These are phyloP conservation scores for Drosophila athabasca DNA, from an alignment of 1,140 invertebrate genomes.

Conservation along the genomic window DNA sequence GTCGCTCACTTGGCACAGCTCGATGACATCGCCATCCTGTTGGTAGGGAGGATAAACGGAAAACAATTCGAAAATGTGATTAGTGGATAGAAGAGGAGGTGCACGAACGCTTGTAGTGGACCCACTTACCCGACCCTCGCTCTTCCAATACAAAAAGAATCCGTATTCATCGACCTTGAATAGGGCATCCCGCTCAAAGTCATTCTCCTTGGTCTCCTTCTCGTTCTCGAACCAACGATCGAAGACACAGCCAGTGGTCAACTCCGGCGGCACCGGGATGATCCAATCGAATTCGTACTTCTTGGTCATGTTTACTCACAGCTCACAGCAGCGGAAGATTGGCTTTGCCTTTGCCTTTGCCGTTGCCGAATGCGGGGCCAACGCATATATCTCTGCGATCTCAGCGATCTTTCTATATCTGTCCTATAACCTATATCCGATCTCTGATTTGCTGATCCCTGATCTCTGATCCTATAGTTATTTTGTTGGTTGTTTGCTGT, in stretches of 20 bases:
- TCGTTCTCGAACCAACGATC: constrained; percentile 99
- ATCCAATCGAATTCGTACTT: constrained; percentile 99
- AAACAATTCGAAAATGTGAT: neutral
- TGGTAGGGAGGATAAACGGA: constrained; percentile 33
- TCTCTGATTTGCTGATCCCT: no score
- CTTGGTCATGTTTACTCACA: constrained; percentile 92
- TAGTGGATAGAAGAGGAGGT: neutral
- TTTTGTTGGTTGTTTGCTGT: no score
- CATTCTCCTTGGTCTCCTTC: constrained; percentile 89
- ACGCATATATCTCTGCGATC: no score
- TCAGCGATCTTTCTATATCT: no score
- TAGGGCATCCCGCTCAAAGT: constrained; percentile 93
- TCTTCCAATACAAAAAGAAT: constrained; percentile 99
- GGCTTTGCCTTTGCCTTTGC: no score
- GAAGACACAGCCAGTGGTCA: constrained; percentile 91
- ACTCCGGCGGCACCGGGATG: constrained; percentile 93
- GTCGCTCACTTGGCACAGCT: constrained; percentile 98
- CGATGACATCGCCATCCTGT: constrained; percentile 97
- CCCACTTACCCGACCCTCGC: constrained; percentile 93
- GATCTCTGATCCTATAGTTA: no score
- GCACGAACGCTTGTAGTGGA: neutral
- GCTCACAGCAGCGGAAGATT: no score
- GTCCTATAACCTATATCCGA: no score
- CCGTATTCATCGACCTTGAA: constrained; percentile 99
- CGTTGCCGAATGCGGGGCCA: no score